Base-by-base conservation (phyloP, 1,140 invertebrate species). In the Lucilia cuprina region DNA sequence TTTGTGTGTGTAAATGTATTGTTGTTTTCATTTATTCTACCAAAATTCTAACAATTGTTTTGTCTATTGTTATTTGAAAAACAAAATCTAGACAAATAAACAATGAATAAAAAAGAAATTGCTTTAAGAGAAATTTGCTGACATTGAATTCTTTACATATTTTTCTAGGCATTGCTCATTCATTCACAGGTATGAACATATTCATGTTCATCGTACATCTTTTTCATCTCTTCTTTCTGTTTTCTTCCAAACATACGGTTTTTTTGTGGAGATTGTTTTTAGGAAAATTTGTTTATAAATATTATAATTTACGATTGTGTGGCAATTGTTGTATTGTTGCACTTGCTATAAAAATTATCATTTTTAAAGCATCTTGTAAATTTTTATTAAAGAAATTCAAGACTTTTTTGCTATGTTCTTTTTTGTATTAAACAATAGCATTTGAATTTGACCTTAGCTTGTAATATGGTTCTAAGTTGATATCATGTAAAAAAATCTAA, bases 301-400 rank as follows among this genome's bases (percentile, higher is more conserved):
- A 80, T 80, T 80, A 80, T 80, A 80, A 80, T 80, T 80, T 80
- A 80, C 77, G 77, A 80, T 80, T 80, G 41, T 80, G 19, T 80
- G 77, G 74, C 41, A 49, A 30, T 41, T 3, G 49, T 80, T 19
- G 77, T 14, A 21, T 80, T 78, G 35, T 78, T 80, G 77, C 77
- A 80, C 77, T 80, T 80, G 77, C 41, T 49, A 9, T 1, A 30
- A 30, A 80, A 80, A 80, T 80, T 80, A 80, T 80, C 77, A 80
- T 80, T 80, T 80, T 80, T 21, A 49, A 80, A 49, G 14, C n/a
- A 80, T 80, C 77, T 80, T 47, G 77, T 80, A 80, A 80, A 80
- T 80, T 80, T 55, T 55, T 55, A 55, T 7, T 17, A 41, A 41
- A 41, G 2, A 41, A 41, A 41, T 41, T 3, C 2, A 55, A 55